These are phyloP conservation scores for Meloe dianella DNA, from an alignment of 2,888 invertebrate species.

Conservation along the genomic window DNA sequence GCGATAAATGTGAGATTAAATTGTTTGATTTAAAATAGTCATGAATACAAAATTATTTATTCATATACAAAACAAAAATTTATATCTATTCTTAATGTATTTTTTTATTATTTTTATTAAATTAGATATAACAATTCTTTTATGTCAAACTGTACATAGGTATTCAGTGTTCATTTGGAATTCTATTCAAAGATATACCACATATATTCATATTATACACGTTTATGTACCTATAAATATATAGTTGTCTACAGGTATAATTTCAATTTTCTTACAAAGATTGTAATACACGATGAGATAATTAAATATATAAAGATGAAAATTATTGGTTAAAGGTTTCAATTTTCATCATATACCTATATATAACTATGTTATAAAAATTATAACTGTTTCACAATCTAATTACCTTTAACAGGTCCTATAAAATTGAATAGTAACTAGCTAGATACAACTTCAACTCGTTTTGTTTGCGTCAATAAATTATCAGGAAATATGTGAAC, in stretches of 20 bases:
- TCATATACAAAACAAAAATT: neutral
- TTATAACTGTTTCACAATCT: constrained; percentile 6
- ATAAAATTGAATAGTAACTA: neutral
- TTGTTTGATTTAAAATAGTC: neutral
- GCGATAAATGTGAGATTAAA: neutral
- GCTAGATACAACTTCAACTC: neutral
- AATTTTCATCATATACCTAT: neutral
- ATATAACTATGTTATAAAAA: neutral
- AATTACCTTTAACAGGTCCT: neutral
- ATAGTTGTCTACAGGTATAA: neutral
- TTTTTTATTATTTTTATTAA: neutral
- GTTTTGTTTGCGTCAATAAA: neutral
- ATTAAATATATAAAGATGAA: neutral
- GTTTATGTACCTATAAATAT: neutral
- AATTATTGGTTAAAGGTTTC: constrained; percentile 6
- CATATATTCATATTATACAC: too few species aligned
- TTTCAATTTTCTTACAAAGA: constrained; percentile 2
- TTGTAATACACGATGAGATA: neutral
- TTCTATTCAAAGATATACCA: too few species aligned
- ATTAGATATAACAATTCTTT: constrained; percentile 3
- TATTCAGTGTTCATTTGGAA: too few species aligned
- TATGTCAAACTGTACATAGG: neutral
- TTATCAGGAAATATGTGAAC: neutral
- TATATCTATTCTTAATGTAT: neutral
- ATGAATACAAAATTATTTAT: neutral